Conservation (phyloP, 2,113 vertebrate species). For the Laticauda colubrina region DNA sequence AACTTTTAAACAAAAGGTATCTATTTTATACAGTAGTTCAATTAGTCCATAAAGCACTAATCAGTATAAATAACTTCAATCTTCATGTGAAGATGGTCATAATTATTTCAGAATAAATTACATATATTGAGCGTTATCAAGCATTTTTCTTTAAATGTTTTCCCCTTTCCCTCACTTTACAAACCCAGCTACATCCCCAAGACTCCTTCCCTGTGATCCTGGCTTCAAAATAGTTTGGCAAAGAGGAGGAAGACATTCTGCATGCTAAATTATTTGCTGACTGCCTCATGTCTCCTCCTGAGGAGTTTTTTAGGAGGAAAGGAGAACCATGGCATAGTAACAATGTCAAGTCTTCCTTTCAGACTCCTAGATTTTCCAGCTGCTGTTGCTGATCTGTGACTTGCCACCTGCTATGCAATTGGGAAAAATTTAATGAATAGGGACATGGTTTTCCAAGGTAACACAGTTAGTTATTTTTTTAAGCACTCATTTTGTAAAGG, state of each 20-base stretch:
- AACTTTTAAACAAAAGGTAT: background rate
- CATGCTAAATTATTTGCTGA: background rate
- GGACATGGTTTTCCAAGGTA: background rate
- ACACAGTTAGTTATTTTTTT: background rate
- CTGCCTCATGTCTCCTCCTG: background rate
- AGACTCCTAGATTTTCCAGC: background rate
- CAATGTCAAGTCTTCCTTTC: background rate
- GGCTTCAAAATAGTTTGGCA: background rate
- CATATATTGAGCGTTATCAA: background rate
- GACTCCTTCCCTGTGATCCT: background rate
- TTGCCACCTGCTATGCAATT: background rate
- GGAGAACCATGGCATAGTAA: background rate
- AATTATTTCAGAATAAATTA: background rate
- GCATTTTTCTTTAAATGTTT: background rate
- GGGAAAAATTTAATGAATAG: constrained; percentile 3
- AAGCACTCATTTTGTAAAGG: background rate
- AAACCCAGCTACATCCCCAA: background rate
- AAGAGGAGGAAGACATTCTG: background rate
- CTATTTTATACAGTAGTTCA: background rate
- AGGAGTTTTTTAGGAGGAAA: background rate
- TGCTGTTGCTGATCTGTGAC: background rate
- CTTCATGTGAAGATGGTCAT: background rate
- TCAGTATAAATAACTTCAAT: background rate
- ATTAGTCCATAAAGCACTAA: background rate
- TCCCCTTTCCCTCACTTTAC: background rate